Conservation (phyloP, 2,797 vertebrate species). For the Neopelma chrysocephalum region DNA sequence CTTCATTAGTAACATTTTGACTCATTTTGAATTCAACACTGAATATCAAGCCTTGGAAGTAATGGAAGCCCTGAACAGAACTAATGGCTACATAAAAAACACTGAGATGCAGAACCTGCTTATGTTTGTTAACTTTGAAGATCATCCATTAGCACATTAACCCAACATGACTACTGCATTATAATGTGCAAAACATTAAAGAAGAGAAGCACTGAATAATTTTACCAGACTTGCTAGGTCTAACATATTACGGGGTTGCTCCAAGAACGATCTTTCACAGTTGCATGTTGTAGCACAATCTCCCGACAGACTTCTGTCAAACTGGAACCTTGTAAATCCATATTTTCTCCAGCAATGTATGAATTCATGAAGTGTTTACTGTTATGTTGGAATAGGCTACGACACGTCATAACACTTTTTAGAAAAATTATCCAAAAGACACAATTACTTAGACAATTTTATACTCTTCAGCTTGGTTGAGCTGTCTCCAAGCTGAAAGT, state of each 20-base stretch:
- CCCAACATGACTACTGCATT: background rate
- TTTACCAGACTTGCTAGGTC: background rate
- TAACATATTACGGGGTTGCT: background rate
- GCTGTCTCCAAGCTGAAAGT: background rate
- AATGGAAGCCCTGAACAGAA: background rate
- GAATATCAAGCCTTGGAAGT: background rate
- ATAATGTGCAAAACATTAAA: background rate
- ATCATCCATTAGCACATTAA: background rate
- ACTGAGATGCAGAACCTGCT: background rate
- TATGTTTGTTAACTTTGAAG: background rate
- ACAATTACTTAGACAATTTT: background rate
- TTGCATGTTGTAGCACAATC: background rate
- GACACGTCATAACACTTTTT: background rate
- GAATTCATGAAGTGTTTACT: background rate
- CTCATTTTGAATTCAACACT: background rate
- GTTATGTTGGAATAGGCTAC: background rate
- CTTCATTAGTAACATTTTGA: background rate
- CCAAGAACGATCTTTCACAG: background rate
- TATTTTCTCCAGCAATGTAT: background rate
- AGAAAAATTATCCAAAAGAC: background rate
- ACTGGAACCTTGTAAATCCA: background rate
- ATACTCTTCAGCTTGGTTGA: background rate
- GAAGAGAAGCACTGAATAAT: background rate
- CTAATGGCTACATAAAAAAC: background rate
- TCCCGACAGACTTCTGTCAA: background rate